Conservation (phyloP, 2,113 vertebrate species). For the Upupa epops region DNA sequence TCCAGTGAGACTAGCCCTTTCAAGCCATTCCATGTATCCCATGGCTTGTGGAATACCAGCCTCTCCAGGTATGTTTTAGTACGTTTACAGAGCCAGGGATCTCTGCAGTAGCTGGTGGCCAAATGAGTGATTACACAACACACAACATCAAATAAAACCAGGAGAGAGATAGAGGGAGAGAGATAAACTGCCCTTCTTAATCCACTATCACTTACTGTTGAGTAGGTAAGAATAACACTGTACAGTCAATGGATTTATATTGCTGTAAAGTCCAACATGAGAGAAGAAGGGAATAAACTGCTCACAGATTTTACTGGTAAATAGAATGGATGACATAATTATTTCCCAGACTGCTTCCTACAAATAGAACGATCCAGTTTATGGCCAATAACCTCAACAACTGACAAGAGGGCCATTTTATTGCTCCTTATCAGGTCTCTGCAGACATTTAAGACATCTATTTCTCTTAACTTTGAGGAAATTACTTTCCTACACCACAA, state of each 20-base stretch:
- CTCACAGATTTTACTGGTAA: neutral
- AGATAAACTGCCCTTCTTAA: neutral
- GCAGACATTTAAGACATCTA: neutral
- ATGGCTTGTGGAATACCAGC: neutral
- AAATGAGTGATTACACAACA: neutral
- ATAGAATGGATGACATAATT: neutral
- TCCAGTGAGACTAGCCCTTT: conserved; percentile 56
- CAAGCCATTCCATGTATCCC: neutral
- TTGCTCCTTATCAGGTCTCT: neutral
- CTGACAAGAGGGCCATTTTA: neutral
- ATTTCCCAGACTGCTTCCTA: neutral
- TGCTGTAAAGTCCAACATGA: neutral
- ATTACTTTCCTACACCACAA: neutral
- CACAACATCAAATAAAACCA: conserved; percentile 8
- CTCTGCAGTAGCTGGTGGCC: neutral
- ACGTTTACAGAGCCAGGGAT: neutral
- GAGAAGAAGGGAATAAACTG: neutral
- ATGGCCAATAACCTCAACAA: neutral
- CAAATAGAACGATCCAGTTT: neutral
- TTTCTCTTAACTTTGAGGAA: neutral
- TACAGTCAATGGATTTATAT: neutral
- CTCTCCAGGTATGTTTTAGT: neutral
- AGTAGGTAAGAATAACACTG: neutral
- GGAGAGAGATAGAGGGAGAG: neutral
- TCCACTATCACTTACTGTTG: neutral